Evolutionary conservation across 2,888 invertebrate species (phyloP), one percentile per base, ranked within the genome.

Genomic region (Pseudanteris insignis): DNA sequence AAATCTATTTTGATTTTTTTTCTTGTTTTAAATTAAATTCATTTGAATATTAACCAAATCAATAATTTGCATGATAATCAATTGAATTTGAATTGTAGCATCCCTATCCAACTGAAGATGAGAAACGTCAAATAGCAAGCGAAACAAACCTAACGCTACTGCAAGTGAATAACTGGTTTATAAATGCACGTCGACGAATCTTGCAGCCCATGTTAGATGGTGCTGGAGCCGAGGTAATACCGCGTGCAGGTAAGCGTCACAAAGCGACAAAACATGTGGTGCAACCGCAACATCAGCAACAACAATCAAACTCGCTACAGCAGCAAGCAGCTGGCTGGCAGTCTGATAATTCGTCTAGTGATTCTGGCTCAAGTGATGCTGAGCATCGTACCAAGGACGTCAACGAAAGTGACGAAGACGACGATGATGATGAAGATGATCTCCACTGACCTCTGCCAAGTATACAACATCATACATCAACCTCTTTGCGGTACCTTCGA

Each of bases 61-160:
- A n/a, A n/a, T n/a, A n/a, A n/a, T n/a, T n/a, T n/a, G n/a, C n/a
- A n/a, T n/a, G n/a, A n/a, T n/a, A n/a, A n/a, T n/a, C n/a, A n/a
- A n/a, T n/a, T n/a, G n/a, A n/a, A n/a, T n/a, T n/a, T n/a, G n/a
- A n/a, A 14, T 77, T 79, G 0, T 82, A 95, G 94, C 95, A 95
- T 82, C 95, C 95, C 0, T 96, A 96, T 78, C 96, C 96, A 0
- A 94, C 94, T 38, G 95, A 95, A 80, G 95, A 95, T 74, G 94
- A 96, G 79, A 96, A 96, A 79, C 86, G 93, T 21, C 88, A 91
- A 63, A 89, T 96, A 58, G 94, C 94, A 1, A 88, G 89, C 14
- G 92, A 94, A 79, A 95, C 95, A 24, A 89, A 94, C 71, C 85
- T 96, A 50, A 94, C 94, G 0, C 81, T 94, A 40, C 83, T 93